phyloP scores from a whole-genome alignment of 1,140 invertebrate genomes.

The Propsilocerus akamusi region DNA sequence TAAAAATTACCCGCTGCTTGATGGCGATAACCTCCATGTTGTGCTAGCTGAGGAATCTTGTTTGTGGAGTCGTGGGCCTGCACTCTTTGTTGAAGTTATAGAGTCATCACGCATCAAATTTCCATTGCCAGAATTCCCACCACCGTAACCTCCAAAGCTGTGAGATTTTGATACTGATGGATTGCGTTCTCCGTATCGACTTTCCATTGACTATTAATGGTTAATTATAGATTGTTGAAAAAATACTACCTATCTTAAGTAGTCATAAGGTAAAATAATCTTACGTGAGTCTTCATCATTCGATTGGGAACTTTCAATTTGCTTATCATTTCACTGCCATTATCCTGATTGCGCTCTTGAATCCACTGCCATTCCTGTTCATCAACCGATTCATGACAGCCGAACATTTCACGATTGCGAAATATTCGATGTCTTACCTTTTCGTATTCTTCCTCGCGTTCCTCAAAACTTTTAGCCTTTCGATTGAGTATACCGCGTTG shows the following conservation, averaged over 20 bases:
- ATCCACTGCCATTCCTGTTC: constrained; percentile 16
- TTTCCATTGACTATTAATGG: constrained; percentile 28
- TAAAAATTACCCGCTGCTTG: constrained; percentile 54
- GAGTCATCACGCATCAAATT: constrained; percentile 30
- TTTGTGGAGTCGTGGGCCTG: constrained; percentile 40
- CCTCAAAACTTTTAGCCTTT: constrained; percentile 75
- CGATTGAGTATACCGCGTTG: constrained; percentile 46
- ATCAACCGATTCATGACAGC: constrained; percentile 6
- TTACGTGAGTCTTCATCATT: constrained; percentile 12
- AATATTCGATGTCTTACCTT: constrained; percentile 65
- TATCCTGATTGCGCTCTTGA: constrained; percentile 12
- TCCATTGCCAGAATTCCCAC: constrained; percentile 18
- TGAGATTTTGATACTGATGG: constrained; percentile 62
- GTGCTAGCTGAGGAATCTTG: constrained; percentile 55
- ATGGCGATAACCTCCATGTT: constrained; percentile 55
- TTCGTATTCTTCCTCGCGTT: constrained; percentile 76
- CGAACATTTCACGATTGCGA: constrained; percentile 26
- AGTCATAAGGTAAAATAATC: constrained; percentile 1
- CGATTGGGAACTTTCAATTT: constrained; percentile 18
- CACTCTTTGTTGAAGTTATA: constrained; percentile 27
- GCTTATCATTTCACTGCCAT: constrained; percentile 13
- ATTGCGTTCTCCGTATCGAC: constrained; percentile 18
- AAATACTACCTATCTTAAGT: not conserved
- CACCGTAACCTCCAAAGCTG: constrained; percentile 67
- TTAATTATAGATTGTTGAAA: constrained; percentile 29